A percentile compares a stretch with the other conserved stretches of the same genome.
Conservation (phyloP, 2,888 invertebrate genomes). For the Odontomyia ornata region DNA sequence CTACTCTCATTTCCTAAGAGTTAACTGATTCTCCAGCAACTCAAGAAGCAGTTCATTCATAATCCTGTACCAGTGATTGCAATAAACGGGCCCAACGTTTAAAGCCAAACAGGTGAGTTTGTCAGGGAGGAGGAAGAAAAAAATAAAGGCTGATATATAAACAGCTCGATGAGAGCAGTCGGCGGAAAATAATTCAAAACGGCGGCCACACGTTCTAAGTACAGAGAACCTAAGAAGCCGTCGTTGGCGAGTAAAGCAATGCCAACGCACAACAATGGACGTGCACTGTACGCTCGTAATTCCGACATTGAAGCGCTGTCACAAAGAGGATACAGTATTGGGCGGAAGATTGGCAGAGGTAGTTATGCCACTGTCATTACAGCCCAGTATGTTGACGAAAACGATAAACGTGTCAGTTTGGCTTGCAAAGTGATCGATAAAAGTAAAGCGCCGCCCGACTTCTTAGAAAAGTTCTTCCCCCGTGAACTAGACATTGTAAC, state of each 20-base stretch:
- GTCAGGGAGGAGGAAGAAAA: neutral
- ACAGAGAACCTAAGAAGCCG: neutral
- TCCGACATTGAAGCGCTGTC: slow-evolving; percentile 87
- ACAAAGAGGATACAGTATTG: slow-evolving; percentile 82
- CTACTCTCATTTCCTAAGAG: too few relatives aligned
- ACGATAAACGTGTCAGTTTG: slow-evolving; percentile 71
- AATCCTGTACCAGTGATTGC: too few relatives aligned
- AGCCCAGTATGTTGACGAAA: slow-evolving; percentile 80
- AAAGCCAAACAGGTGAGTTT: neutral
- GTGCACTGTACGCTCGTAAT: slow-evolving; percentile 72
- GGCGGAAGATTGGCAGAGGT: slow-evolving; percentile 89
- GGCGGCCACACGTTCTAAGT: slow-evolving; percentile 22
- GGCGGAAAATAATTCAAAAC: slow-evolving; percentile 14
- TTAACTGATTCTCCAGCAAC: too few relatives aligned
- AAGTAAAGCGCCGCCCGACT: slow-evolving; percentile 87
- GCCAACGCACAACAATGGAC: slow-evolving; percentile 50
- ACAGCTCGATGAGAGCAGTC: slow-evolving; percentile 21
- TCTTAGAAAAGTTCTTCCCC: slow-evolving; percentile 91
- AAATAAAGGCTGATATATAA: neutral
- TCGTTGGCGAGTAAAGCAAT: slow-evolving; percentile 21
- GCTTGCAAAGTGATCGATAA: slow-evolving; percentile 94
- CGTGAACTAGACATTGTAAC: slow-evolving; percentile 90
- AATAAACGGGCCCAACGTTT: too few relatives aligned
- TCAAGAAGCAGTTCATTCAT: too few relatives aligned
- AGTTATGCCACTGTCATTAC: slow-evolving; percentile 91